Percentiles rank a stretch among this genome's conserved stretches.
phyloP scores from a whole-genome alignment of 2,113 vertebrate species.

The Corythornis madagascariensis region DNA sequence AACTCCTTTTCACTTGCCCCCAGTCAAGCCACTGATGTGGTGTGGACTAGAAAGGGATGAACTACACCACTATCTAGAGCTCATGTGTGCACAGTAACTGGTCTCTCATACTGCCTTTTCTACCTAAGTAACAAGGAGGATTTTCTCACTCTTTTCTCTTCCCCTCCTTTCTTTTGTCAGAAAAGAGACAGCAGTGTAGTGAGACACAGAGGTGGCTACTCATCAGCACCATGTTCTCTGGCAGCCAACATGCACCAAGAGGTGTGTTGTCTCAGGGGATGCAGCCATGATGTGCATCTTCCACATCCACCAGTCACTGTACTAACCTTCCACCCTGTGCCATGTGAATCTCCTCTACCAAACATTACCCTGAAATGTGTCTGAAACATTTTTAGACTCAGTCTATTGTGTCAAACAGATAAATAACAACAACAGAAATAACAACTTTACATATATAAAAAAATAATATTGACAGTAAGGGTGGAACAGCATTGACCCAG shows the following conservation, averaged over 20 bases:
- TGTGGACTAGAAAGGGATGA: background rate
- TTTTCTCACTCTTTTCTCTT: background rate
- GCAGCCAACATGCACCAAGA: background rate
- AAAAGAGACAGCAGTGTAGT: background rate
- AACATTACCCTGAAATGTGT: background rate
- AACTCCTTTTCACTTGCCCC: background rate
- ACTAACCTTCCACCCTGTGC: background rate
- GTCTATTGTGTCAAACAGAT: background rate
- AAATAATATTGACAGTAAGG: background rate
- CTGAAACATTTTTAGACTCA: background rate
- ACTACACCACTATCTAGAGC: background rate
- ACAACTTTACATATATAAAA: background rate
- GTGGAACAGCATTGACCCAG: background rate
- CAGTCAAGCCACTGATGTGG: conserved; percentile 8
- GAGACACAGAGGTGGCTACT: background rate
- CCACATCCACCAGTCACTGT: background rate
- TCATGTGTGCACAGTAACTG: background rate
- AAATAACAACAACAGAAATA: background rate
- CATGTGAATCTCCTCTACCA: background rate
- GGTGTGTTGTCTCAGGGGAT: background rate
- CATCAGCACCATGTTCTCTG: accelerated
- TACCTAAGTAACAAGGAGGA: background rate
- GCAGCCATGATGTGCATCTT: background rate
- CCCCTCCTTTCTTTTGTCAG: background rate
- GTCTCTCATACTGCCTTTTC: background rate